A percentile compares a stretch with the other conserved stretches of the same genome.
These are phyloP conservation scores for Zaprionus inermis DNA, from an alignment of 1,140 invertebrate species.

Conservation along the genomic window DNA sequence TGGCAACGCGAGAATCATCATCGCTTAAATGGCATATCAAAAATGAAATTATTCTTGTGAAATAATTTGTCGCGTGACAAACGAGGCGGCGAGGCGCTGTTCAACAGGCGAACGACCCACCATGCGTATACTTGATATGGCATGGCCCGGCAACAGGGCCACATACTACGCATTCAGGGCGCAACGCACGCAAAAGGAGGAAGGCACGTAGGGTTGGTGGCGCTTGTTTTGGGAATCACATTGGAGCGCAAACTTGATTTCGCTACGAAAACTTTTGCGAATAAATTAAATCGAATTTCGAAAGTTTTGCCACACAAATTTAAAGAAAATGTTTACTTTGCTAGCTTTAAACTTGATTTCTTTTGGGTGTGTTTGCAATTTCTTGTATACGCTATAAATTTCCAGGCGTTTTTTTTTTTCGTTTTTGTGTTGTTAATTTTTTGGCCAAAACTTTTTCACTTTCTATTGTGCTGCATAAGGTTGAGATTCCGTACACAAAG, in stretches of 20 bases:
- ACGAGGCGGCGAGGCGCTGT: constrained; percentile 48
- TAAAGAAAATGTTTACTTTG: constrained; percentile 18
- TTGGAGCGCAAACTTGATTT: constrained; percentile 5
- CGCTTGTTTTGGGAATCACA: not conserved
- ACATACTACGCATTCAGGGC: too few species aligned
- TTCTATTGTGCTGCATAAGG: constrained; percentile 1
- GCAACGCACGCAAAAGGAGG: not conserved
- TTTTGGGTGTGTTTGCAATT: not conserved
- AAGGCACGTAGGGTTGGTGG: not conserved
- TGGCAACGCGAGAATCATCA: too few species aligned
- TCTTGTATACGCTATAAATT: constrained; percentile 7
- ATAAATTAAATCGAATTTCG: constrained; percentile 31
- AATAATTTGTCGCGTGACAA: constrained; percentile 75
- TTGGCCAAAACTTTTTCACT: not conserved
- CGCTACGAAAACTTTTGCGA: constrained; percentile 13
- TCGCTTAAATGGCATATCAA: constrained; percentile 74
- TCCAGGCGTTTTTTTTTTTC: not conserved
- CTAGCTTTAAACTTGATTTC: constrained; percentile 8
- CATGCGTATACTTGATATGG: constrained; percentile 57
- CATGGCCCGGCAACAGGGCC: not conserved
- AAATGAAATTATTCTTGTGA: constrained; percentile 75
- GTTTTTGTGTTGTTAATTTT: constrained; percentile 16
- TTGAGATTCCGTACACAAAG: constrained; percentile 14
- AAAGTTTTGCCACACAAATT: constrained; percentile 24
- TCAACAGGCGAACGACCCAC: constrained; percentile 63